Percentiles rank a stretch among this genome's conserved stretches.
These are phyloP conservation scores for Hipparchia semele DNA, from an alignment of 2,888 invertebrate species.

Conservation along the genomic window DNA sequence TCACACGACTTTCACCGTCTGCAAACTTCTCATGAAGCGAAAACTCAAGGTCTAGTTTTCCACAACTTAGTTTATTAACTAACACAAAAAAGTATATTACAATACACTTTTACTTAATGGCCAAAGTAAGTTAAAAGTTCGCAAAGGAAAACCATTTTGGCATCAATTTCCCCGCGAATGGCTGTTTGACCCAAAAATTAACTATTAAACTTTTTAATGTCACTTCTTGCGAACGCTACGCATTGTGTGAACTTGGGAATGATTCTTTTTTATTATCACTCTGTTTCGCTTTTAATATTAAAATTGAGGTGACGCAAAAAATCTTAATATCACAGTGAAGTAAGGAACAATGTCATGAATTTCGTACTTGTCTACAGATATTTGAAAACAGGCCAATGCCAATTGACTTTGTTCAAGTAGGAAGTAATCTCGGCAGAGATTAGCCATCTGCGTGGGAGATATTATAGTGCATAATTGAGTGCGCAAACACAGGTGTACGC, in stretches of 20 bases:
- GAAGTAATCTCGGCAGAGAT: no score
- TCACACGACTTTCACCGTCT: no score
- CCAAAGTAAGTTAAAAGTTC: conserved; percentile 45
- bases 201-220: conserved; percentile 76
- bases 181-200: conserved; percentile 70
- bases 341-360: background rate
- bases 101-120: conserved; percentile 32
- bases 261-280: conserved; percentile 19
- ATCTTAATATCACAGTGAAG: background rate
- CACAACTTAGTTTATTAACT: background rate
- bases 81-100: conserved; percentile 1
- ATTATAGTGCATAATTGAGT: no score
- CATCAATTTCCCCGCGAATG: conserved; percentile 68
- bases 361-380: background rate
- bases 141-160: conserved; percentile 66
- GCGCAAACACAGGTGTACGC: no score
- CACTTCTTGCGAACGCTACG: conserved; percentile 45
- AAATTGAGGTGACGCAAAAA: conserved; percentile 4
- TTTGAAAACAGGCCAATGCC: no score
- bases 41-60: background rate
- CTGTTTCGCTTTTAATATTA: conserved; percentile 17
- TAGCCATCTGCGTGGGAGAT: no score
- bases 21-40: no score
- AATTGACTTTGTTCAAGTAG: no score
- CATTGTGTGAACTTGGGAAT: conserved; percentile 42